These are phyloP conservation scores for Papilio gigon DNA, from an alignment of 2,888 invertebrate genomes.

Conservation along the genomic window DNA sequence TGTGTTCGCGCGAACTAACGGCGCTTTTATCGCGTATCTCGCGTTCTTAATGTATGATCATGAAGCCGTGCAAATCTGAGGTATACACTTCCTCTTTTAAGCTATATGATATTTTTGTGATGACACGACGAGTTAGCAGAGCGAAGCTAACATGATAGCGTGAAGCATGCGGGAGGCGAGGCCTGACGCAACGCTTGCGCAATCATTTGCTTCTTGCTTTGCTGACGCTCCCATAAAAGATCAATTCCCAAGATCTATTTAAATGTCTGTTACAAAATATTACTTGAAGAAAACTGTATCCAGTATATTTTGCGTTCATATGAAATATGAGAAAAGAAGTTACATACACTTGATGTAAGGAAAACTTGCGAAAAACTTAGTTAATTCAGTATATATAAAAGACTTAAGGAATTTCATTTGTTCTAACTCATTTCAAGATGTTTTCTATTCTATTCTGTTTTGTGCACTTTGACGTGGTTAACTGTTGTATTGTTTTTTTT, in stretches of 20 bases:
- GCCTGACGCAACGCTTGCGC: conserved; percentile 58
- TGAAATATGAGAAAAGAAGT: background rate
- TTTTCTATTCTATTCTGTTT: background rate
- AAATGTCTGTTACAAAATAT: background rate
- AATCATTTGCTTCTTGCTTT: conserved; percentile 43
- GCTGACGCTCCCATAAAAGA: background rate
- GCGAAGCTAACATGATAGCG: conserved; percentile 37
- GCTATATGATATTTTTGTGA: background rate
- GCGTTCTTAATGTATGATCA: background rate
- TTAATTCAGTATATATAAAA: background rate
- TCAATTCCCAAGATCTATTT: background rate
- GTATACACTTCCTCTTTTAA: conserved; percentile 2
- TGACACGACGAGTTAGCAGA: conserved; percentile 24
- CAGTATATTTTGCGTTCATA: background rate
- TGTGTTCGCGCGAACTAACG: background rate
- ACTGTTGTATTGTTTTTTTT: background rate
- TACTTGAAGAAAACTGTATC: background rate
- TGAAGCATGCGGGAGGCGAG: conserved; percentile 42
- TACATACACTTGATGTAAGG: conserved; percentile 1
- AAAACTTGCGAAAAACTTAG: background rate
- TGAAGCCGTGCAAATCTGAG: background rate
- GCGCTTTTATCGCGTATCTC: background rate
- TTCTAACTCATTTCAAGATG: background rate
- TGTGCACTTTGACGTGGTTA: background rate
- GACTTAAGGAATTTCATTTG: conserved; percentile 1